Base-by-base conservation (phyloP, 2,113 vertebrate genomes). In the Rhadina sibilatrix region DNA sequence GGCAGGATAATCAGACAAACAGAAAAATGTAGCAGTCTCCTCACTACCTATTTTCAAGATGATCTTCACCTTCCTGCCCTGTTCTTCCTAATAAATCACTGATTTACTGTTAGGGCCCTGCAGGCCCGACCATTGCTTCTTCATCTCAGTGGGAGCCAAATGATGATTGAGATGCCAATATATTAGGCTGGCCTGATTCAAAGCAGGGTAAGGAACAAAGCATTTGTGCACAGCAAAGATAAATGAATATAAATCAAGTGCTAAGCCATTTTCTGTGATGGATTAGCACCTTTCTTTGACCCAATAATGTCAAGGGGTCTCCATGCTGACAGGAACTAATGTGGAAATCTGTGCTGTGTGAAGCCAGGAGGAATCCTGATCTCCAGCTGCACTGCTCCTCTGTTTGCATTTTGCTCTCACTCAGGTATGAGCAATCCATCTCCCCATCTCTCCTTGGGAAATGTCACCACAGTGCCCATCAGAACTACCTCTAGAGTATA, bases 91-190 rank as follows among this genome's bases (percentile, higher is more conserved):
- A 96, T 89, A 95, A 93, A 78, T 95, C 80, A 96, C 87, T 76
- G 89, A 95, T 96, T 94, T 95, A 87, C 87, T 96, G 38, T n/a
- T 23, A 18, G 4, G 21, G 90, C 89, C 96, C 92, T 64, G 87
- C 66, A 96, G 96, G 96, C 95, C 80, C 24, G 0, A 79, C 60
- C 83, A 70, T 42, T 64, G 64, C 96, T 94, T 61, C 93, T 93
- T 95, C 90, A 95, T 96, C 97, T 95, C 97, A 69, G 87, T 68
- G 74, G 94, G 95, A 92, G 96, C 90, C 94, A 97, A 95, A 93
- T 96, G 94, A 97, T 91, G 97, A 98, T 94, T 93, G 97, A 97
- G 97, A 97, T 93, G 95, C 95, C 86, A 18, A 97, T 93, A 92
- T 90, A 96, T 97, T 86, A 96, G 96, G 88, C 88, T 86, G 87